Percentiles rank a stretch among this genome's conserved stretches.
Evolutionary conservation across 2,113 vertebrate genomes (phyloP).

Genomic region (Cyanoderma ruficeps): DNA sequence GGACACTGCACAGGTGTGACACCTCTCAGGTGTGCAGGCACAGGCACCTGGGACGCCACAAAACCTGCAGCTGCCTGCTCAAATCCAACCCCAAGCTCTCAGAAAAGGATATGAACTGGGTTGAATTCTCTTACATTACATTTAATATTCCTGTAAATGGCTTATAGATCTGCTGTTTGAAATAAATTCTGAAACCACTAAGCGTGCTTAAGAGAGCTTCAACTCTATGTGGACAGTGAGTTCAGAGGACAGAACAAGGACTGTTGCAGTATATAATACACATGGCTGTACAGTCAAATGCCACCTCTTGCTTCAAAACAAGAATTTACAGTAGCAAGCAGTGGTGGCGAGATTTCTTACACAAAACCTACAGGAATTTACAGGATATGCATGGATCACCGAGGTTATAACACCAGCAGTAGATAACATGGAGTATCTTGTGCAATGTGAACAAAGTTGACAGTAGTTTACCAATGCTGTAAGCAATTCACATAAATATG

Average conservation of each 20-base stretch:
- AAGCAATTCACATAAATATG: constrained; percentile 46
- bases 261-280: constrained; percentile 19
- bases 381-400: constrained; percentile 9
- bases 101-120: not conserved
- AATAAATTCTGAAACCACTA: constrained; percentile 58
- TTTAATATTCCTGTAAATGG: constrained; percentile 20
- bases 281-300: constrained; percentile 56
- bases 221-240: constrained; percentile 24
- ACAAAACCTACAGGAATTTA: constrained; percentile 56
- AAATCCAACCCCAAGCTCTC: not conserved
- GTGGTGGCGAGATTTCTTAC: constrained; percentile 39
- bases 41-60: accelerated
- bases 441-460: constrained; percentile 54
- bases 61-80: not conserved
- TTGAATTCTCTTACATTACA: not conserved
- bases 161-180: constrained; percentile 8
- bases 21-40: not conserved
- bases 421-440: constrained; percentile 49
- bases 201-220: constrained; percentile 24
- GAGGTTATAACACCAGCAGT: constrained; percentile 32
- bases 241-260: constrained; percentile 38
- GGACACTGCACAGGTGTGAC: not conserved
- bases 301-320: constrained; percentile 48
- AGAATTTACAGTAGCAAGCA: constrained; percentile 53
- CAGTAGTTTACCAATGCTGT: constrained; percentile 53